Base-by-base conservation (phyloP, 2,888 invertebrate species). In the Dinocampus coccinellae region DNA sequence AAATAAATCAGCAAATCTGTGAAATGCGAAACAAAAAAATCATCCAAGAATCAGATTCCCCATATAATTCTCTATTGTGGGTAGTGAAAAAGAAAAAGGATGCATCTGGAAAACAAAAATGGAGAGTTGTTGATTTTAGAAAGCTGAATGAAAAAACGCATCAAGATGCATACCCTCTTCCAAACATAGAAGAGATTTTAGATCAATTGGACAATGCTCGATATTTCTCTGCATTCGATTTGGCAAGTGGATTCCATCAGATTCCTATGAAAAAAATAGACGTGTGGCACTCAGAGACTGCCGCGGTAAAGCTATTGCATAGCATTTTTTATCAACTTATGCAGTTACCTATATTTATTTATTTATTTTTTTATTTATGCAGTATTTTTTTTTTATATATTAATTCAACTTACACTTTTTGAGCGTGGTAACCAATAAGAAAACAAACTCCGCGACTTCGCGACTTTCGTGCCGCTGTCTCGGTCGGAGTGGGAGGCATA, bases 241-340 rank as follows among this genome's bases (percentile, higher is more conserved):
- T 80, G 0, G 77, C 78, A 3, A 73, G 71, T 9, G 79, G 80
- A 1, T 80, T 78, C 42, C 78, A 82, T 58, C 79, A 81, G 64
- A 76, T 80, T 22, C 75, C 78, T 16, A 70, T 75, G 70, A 61
- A 70, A 22, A n/a, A n/a, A n/a, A n/a, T n/a, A n/a, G n/a, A n/a
- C n/a, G n/a, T n/a, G n/a, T n/a, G n/a, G n/a, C n/a, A n/a, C 34
- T 34, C 9, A 9, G 34, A 34, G 34, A 34, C 34, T 34, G 34
- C 9, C 34, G 34, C 34, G 34, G 34, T 34, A 34, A 34, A 34
- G 34, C 34, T 9, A 34, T 34, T 34, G 34, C 34, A 34, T 34
- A 9, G 34, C 34, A 34, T 34, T 34, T 34, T 34, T 34, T 9
- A 34, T 34, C 34, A 34, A 34, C 34, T 34, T 34, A 34, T 34